Base-by-base conservation (phyloP, 2,888 invertebrate genomes). In the Crepidodera aurea region DNA sequence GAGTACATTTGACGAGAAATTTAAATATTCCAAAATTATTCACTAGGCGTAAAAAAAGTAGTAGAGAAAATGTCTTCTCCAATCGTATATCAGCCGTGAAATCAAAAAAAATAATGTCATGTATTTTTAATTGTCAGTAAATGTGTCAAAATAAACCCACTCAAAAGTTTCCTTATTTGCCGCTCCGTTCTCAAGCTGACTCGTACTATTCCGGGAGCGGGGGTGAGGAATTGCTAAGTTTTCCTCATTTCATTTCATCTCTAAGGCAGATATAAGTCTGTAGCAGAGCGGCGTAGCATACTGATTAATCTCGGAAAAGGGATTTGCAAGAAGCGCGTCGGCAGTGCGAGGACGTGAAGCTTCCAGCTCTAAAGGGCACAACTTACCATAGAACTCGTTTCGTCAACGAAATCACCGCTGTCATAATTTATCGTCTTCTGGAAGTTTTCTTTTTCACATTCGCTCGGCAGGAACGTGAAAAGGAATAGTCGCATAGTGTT, bases 171-270 rank as follows among this genome's bases (percentile, higher is more conserved):
- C n/a, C n/a, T n/a, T n/a, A n/a, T n/a, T n/a, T n/a, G n/a, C 63
- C 63, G 63, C 55, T 48, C 22, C n/a, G n/a, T 7, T 19, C 12
- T 16, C 27, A 42, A 34, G 18, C 1, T 25, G 39, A 37, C 1
- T 27, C 42, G 34, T 6, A 63, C 25, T 55, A 51, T 54, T 42
- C 44, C 12, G 51, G 40, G 18, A 42, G 51, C 64, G 70, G 76
- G 78, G 76, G 75, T 79, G 79, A 78, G 80, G 80, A 78, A 80
- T 79, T 80, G 78, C 79, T 80, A 80, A 80, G 80, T 80, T 80
- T 80, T 79, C 79, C 79, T 80, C 79, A 79, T 80, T 80, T 80
- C 80, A 78, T 79, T 80, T 79, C 78, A 79, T 79, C 78, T 80
- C 76, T 75, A 78, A 77, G 78, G 76, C 76, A 77, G 79, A 79